Evolutionary conservation across 2,113 vertebrate species (phyloP).

Genomic region (Patagioenas fasciata): DNA sequence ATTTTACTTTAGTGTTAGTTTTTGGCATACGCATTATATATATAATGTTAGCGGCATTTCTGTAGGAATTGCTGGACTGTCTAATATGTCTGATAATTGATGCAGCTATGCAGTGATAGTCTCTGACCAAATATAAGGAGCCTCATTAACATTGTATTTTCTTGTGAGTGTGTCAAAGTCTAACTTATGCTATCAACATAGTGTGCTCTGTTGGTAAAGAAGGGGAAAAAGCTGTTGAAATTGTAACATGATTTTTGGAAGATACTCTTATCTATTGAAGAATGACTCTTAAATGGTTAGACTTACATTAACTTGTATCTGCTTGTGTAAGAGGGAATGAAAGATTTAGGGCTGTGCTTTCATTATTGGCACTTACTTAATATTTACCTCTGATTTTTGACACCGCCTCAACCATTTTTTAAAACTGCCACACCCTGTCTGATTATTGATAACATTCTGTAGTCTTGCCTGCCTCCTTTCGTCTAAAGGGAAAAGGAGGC

Average conservation of each 20-base stretch:
- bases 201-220: neutral
- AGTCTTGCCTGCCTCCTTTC: neutral
- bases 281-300: neutral
- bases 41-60: neutral
- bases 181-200: neutral
- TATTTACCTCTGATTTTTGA: slow-evolving; percentile 15
- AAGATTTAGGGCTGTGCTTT: neutral
- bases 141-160: neutral
- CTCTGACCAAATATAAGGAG: neutral
- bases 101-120: neutral
- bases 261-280: neutral
- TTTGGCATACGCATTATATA: neutral
- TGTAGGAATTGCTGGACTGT: neutral
- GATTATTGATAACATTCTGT: neutral
- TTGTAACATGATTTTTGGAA: neutral
- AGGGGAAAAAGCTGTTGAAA: neutral
- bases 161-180: neutral
- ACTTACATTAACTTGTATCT: neutral
- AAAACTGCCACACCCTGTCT: neutral
- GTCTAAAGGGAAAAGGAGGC: neutral
- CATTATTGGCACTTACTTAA: neutral
- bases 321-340: neutral
- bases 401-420: neutral
- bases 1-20: neutral
- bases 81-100: neutral